Evolutionary conservation across 2,113 vertebrate species (phyloP), one percentile per base, ranked within the genome.

Genomic region (Rhadina sibilatrix): DNA sequence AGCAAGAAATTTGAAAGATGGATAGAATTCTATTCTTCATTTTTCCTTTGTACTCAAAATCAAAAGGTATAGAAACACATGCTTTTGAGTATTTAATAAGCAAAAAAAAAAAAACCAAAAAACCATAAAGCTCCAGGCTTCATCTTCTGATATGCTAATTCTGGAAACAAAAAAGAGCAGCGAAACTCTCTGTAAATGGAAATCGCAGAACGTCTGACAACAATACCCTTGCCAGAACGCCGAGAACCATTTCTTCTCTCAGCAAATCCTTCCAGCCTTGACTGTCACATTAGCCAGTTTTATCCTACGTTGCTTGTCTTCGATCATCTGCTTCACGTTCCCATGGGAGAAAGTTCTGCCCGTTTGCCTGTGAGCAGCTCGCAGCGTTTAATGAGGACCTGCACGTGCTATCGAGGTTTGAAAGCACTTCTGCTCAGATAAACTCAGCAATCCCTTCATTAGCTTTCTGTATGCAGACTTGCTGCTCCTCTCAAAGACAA

Each of bases 231-330:
- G 94, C 97, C 79, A 87, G 88, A 92, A 60, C 3, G 5, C 63
- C 22, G 30, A 95, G 86, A 91, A 94, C 59, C 35, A 31, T 92
- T 83, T 90, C 83, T 94, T 95, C 97, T 95, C 97, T 97, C 83
- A 84, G 83, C 74, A 92, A 96, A 97, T 96, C 91, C 83, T 81
- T 76, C 74, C 84, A 96, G 92, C 89, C 95, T 95, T 90, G 80
- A 88, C 96, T 94, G 76, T 96, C 93, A 88, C 78, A 80, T 96
- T 96, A 97, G 83, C 94, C 92, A 83, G 83, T 96, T 97, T 97
- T 94, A 76, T 96, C 96, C 95, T 90, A 95, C 77, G n/a, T 84
- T 96, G 81, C 87, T 94, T 95, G 94, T 83, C 94, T 88, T 83
- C 93, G 87, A 97, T 97, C 96, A 89, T 88, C 84, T 94, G 64